Percentiles rank a stretch among this genome's conserved stretches.
These are phyloP conservation scores for Microplitis deprimator DNA, from an alignment of 2,888 invertebrate species.

Conservation along the genomic window DNA sequence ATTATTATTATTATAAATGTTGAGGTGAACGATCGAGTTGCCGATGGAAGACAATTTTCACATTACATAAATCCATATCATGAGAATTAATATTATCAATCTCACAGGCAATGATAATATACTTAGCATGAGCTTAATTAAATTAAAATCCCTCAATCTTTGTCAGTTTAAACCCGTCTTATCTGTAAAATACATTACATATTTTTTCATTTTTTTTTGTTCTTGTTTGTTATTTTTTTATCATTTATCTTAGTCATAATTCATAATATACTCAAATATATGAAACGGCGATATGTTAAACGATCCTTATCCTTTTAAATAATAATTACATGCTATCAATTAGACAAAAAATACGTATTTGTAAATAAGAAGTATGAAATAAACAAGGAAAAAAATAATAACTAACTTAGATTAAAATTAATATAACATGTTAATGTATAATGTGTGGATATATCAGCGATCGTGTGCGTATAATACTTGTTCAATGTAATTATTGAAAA, in stretches of 20 bases:
- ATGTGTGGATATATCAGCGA: constrained; percentile 32
- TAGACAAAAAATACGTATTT: background rate
- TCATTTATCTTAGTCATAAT: background rate
- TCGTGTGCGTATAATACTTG: constrained; percentile 49
- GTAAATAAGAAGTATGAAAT: constrained; percentile 17
- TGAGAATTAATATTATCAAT: background rate
- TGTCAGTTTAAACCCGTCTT: background rate
- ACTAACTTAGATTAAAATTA: constrained; percentile 18
- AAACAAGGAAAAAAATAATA: constrained; percentile 8
- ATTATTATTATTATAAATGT: constrained; percentile 5
- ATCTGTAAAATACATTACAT: background rate
- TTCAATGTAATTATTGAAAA: constrained; percentile 34
- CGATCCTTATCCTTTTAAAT: constrained; percentile 12
- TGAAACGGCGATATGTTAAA: constrained; percentile 67
- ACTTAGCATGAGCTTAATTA: constrained; percentile 13
- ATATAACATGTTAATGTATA: constrained; percentile 7
- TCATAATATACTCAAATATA: constrained; percentile 51
- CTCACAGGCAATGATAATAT: background rate
- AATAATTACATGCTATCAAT: background rate
- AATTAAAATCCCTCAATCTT: constrained; percentile 17
- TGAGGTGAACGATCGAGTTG: constrained; percentile 22
- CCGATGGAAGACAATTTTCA: constrained; percentile 35
- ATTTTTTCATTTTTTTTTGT: background rate
- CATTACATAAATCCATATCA: background rate
- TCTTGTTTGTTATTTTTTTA: background rate